A percentile compares a stretch with the other conserved stretches of the same genome.
Evolutionary conservation across 2,797 vertebrate species (phyloP).

Genomic region (Acanthiza pusilla): DNA sequence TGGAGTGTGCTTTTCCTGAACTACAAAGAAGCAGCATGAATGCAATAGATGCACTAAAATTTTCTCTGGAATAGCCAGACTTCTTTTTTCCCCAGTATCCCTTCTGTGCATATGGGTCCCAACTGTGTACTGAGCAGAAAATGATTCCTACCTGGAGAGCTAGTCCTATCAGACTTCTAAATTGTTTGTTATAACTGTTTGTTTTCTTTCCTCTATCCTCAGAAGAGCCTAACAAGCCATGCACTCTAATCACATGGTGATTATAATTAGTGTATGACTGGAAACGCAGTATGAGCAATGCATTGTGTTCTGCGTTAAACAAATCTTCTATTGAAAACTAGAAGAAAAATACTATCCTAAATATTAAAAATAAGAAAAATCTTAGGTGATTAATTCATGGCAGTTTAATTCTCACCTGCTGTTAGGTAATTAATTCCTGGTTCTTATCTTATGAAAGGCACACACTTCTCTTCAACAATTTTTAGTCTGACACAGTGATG

Average conservation of each 20-base stretch:
- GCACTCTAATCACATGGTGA: background rate
- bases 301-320: background rate
- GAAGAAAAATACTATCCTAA: background rate
- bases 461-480: background rate
- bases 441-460: background rate
- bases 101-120: background rate
- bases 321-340: background rate
- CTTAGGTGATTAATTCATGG: background rate
- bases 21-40: background rate
- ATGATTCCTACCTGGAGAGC: background rate
- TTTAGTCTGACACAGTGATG: background rate
- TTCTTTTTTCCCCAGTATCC: background rate
- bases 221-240: background rate
- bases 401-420: background rate
- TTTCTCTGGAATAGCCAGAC: background rate
- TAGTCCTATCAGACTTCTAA: background rate
- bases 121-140: background rate
- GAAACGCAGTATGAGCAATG: background rate
- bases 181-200: background rate
- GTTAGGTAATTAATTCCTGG: background rate
- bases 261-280: background rate
- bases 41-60: background rate
- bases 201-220: slow-evolving; percentile 11
- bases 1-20: background rate
- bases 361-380: background rate